These are phyloP conservation scores for Lasioglossum albipes DNA, from an alignment of 1,140 invertebrate genomes.

Conservation along the genomic window DNA sequence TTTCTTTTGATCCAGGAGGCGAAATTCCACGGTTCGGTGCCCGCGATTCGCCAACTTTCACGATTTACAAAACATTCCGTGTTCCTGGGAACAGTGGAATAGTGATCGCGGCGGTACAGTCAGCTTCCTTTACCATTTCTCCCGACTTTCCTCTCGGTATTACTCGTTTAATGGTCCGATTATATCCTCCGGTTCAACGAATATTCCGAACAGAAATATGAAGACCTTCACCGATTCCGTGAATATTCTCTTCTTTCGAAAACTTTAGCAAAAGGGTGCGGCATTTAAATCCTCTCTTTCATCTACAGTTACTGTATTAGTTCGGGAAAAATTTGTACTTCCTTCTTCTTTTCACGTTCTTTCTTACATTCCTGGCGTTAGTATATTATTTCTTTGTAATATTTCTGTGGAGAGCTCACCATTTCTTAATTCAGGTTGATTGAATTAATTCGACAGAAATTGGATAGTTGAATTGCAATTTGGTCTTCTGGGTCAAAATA, in stretches of 20 bases:
- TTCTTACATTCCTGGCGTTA: too few relatives aligned
- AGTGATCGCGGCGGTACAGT: background rate
- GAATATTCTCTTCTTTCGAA: background rate
- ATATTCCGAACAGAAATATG: slow-evolving; percentile 19
- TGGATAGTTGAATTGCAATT: too few relatives aligned
- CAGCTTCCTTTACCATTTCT: slow-evolving; percentile 33
- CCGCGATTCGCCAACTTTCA: slow-evolving; percentile 36
- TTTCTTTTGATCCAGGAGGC: slow-evolving; percentile 36
- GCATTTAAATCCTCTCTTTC: too few relatives aligned
- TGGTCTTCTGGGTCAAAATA: too few relatives aligned
- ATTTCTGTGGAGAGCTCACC: too few relatives aligned
- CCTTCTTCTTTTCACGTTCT: too few relatives aligned
- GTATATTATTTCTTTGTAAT: too few relatives aligned
- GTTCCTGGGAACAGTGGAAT: slow-evolving; percentile 6
- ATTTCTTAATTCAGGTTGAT: too few relatives aligned
- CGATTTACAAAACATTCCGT: slow-evolving; percentile 41
- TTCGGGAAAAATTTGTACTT: too few relatives aligned
- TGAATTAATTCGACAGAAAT: too few relatives aligned
- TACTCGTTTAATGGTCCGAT: slow-evolving; percentile 40
- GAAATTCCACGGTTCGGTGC: slow-evolving; percentile 17
- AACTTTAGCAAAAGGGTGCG: too few relatives aligned
- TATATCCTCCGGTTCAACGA: slow-evolving; percentile 31
- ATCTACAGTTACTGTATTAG: too few relatives aligned
- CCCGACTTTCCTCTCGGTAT: slow-evolving; percentile 22
- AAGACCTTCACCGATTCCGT: slow-evolving; percentile 4